Conservation (phyloP, 2,888 invertebrate species). For the Nomada fucata region DNA sequence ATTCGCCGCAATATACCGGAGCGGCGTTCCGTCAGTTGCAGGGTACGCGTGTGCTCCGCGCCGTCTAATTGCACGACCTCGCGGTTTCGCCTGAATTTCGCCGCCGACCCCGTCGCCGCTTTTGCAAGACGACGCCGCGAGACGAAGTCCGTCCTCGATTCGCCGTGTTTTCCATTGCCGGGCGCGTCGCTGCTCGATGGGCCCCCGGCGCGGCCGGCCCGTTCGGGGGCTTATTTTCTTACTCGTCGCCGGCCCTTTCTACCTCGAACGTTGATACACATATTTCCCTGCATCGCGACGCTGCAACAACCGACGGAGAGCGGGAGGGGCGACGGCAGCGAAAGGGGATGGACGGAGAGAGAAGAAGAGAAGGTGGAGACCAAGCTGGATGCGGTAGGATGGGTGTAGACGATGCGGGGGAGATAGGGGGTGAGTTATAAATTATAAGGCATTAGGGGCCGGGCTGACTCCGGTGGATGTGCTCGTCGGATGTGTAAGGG, state of each 20-base stretch:
- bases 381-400: constrained; percentile 57
- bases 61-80: constrained; percentile 43
- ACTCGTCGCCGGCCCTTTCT: constrained; percentile 73
- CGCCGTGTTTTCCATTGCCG: too few relatives aligned
- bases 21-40: background rate
- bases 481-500: constrained; percentile 82
- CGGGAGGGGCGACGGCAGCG: constrained; percentile 1
- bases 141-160: constrained; percentile 6
- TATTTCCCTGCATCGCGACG: constrained; percentile 73
- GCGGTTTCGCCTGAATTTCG: constrained; percentile 1
- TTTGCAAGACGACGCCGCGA: constrained; percentile 30
- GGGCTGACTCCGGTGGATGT: constrained; percentile 75
- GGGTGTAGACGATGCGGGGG: constrained; percentile 63
- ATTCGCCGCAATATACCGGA: constrained; percentile 36
- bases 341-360: background rate
- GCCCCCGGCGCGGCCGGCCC: constrained; percentile 61
- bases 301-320: constrained; percentile 29
- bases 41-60: constrained; percentile 34
- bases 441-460: constrained; percentile 83
- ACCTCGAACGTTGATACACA: constrained; percentile 81
- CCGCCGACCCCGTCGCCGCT: background rate
- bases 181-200: too few relatives aligned
- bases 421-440: constrained; percentile 79
- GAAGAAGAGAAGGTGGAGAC: constrained; percentile 50
- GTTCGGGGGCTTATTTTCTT: constrained; percentile 71